These are phyloP conservation scores for Drosophila repleta DNA, from an alignment of 1,140 invertebrate species.

Conservation along the genomic window DNA sequence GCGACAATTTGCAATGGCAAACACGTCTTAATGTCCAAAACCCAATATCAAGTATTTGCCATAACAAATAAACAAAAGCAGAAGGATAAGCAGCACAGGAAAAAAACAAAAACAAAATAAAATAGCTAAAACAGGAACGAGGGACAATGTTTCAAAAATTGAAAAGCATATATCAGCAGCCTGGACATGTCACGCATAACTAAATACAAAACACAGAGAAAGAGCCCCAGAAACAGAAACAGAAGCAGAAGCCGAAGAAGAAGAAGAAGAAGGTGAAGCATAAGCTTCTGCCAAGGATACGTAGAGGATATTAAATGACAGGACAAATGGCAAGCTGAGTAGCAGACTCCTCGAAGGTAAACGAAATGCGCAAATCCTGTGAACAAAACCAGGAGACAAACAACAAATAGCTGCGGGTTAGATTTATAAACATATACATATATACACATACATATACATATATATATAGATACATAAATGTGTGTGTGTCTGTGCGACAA, in stretches of 20 bases:
- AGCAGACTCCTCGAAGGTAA: slow-evolving; percentile 22
- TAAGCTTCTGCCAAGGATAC: slow-evolving; percentile 72
- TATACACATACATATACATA: not conserved
- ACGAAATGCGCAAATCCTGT: slow-evolving; percentile 58
- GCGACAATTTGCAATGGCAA: slow-evolving; percentile 31
- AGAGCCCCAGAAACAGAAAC: slow-evolving; percentile 28
- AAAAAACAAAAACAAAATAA: not conserved
- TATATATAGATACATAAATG: not conserved
- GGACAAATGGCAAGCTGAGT: slow-evolving; percentile 62
- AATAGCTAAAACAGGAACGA: not conserved
- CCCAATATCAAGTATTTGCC: slow-evolving; percentile 21
- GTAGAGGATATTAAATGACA: slow-evolving; percentile 73
- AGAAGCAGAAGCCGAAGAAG: slow-evolving; percentile 2
- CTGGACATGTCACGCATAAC: slow-evolving; percentile 69
- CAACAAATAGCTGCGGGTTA: slow-evolving; percentile 57
- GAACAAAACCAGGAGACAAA: slow-evolving; percentile 39
- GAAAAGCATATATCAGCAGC: slow-evolving; percentile 75
- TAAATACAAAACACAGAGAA: slow-evolving; percentile 34
- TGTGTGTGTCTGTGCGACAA: slow-evolving; percentile 36
- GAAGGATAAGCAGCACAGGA: not conserved
- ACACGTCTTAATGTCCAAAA: slow-evolving; percentile 37
- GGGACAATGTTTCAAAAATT: slow-evolving; percentile 57
- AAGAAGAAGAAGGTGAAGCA: slow-evolving; percentile 27
- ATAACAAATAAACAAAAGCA: slow-evolving; percentile 38
- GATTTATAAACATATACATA: slow-evolving; percentile 58